Conservation (phyloP, 2,797 vertebrate genomes). For the Halcyon leucocephala region DNA sequence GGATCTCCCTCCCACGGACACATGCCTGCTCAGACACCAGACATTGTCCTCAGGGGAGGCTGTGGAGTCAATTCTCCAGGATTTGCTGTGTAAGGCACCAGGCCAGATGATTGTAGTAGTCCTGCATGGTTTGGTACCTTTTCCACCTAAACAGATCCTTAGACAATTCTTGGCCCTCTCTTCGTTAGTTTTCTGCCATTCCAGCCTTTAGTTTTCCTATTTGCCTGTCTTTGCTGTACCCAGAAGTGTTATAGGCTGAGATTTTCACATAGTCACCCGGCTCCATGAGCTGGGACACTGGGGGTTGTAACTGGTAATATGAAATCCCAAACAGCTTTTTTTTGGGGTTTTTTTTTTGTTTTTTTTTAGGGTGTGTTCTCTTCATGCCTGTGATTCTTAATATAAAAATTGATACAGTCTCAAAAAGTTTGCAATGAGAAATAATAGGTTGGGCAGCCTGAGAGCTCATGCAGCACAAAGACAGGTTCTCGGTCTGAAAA, state of each 20-base stretch:
- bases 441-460: neutral
- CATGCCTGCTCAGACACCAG: neutral
- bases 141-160: neutral
- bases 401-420: neutral
- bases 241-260: neutral
- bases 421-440: neutral
- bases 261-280: neutral
- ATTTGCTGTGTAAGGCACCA: neutral
- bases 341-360: neutral
- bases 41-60: neutral
- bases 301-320: neutral
- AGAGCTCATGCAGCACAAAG: neutral
- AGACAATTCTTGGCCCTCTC: neutral
- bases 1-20: rapidly evolving
- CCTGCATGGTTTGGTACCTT: neutral
- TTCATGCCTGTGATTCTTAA: neutral
- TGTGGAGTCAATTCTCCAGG: neutral
- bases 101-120: neutral
- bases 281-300: neutral
- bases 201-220: neutral
- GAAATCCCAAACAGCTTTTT: neutral
- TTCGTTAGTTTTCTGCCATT: neutral
- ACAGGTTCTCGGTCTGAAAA: neutral
- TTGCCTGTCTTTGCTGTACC: neutral
- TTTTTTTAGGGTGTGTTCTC: too few species aligned